These are phyloP conservation scores for Corvus cornix DNA, from an alignment of 2,113 vertebrate species.

Conservation along the genomic window DNA sequence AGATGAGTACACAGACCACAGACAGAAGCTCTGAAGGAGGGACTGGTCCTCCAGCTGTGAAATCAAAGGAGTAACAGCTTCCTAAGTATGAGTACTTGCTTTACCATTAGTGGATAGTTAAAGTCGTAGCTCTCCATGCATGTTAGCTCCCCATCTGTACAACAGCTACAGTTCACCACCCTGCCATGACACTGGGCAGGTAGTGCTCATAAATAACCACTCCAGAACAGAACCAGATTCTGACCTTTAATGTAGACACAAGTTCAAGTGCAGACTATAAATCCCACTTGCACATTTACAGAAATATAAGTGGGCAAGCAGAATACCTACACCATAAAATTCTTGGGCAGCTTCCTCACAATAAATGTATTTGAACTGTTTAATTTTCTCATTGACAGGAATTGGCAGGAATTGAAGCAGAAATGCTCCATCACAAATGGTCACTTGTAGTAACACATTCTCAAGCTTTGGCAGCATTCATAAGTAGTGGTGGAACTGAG, in stretches of 20 bases:
- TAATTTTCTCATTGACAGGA: background rate
- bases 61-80: background rate
- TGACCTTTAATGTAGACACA: background rate
- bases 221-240: background rate
- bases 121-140: background rate
- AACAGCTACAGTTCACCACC: background rate
- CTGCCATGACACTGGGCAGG: background rate
- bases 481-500: background rate
- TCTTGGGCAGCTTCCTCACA: background rate
- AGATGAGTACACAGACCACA: background rate
- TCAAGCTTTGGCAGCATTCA: background rate
- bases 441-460: background rate
- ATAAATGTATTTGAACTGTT: background rate
- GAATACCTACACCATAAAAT: background rate
- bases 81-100: background rate
- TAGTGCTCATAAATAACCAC: background rate
- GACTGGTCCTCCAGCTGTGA: background rate
- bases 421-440: background rate
- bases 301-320: background rate
- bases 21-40: background rate
- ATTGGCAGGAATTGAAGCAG: background rate
- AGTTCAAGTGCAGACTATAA: background rate
- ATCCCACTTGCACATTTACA: background rate
- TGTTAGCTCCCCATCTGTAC: background rate
- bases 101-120: background rate